Conservation (phyloP, 1,140 invertebrate genomes). For the Ceratina japonica region DNA sequence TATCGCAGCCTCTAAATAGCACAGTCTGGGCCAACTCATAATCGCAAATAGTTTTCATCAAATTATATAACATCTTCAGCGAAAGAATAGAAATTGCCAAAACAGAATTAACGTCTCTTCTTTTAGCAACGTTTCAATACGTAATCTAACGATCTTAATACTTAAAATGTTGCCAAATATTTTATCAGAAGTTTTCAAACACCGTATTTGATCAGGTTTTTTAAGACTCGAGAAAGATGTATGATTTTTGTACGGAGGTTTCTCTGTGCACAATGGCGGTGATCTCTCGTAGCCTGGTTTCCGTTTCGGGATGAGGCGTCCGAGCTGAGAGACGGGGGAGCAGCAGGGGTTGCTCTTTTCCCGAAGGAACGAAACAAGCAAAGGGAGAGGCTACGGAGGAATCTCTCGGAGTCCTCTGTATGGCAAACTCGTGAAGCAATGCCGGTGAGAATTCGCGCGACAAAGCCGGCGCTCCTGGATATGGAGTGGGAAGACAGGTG, state of each 20-base stretch:
- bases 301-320: slow-evolving; percentile 26
- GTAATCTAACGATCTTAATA: too few relatives aligned
- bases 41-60: too few relatives aligned
- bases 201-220: too few relatives aligned
- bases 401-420: neutral
- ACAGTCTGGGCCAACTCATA: too few relatives aligned
- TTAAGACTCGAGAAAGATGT: too few relatives aligned
- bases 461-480: slow-evolving; percentile 35
- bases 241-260: too few relatives aligned
- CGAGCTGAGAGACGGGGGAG: slow-evolving; percentile 9
- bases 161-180: too few relatives aligned
- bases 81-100: neutral
- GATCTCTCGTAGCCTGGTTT: slow-evolving; percentile 34
- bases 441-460: slow-evolving; percentile 43
- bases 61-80: neutral
- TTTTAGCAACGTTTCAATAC: too few relatives aligned
- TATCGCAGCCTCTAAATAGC: too few relatives aligned
- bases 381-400: neutral
- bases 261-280: slow-evolving; percentile 5
- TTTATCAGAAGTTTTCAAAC: too few relatives aligned
- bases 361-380: slow-evolving; percentile 15
- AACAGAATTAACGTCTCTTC: too few relatives aligned
- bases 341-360: slow-evolving; percentile 8
- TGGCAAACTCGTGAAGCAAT: slow-evolving; percentile 29
- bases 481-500: slow-evolving; percentile 27